These are phyloP conservation scores for Ctena decussata DNA, from an alignment of 2,888 invertebrate genomes.

Conservation along the genomic window DNA sequence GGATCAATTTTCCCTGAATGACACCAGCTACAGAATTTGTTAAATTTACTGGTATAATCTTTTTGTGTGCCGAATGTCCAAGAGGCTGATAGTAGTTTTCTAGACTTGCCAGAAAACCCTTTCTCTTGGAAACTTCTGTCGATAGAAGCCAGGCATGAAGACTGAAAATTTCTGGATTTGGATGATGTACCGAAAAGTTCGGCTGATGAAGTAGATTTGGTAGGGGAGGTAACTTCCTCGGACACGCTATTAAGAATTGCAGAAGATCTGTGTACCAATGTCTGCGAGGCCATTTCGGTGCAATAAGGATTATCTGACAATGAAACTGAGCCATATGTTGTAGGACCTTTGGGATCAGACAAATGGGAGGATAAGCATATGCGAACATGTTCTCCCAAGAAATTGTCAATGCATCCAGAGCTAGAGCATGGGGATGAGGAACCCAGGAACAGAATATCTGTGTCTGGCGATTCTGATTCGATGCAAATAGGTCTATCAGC, in stretches of 20 bases:
- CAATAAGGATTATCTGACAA: constrained; percentile 44
- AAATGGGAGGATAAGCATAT: constrained; percentile 56
- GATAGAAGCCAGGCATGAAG: too few relatives aligned
- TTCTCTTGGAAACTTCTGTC: too few relatives aligned
- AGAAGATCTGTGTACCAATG: constrained; percentile 46
- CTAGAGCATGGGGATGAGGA: constrained; percentile 28
- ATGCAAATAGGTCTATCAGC: constrained; percentile 50
- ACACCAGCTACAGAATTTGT: too few relatives aligned
- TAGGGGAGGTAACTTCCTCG: constrained; percentile 28
- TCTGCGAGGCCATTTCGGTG: constrained; percentile 44
- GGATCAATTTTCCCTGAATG: too few relatives aligned
- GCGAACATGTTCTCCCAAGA: constrained; percentile 45
- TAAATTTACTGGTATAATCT: too few relatives aligned
- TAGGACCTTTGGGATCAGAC: constrained; percentile 49
- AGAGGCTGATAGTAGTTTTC: too few relatives aligned
- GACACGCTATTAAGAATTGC: constrained; percentile 25
- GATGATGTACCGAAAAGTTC: constrained; percentile 35
- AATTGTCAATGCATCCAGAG: constrained; percentile 57
- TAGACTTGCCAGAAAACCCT: too few relatives aligned
- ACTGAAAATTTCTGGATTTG: too few relatives aligned
- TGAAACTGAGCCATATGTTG: constrained; percentile 6
- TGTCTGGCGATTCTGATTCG: constrained; percentile 23
- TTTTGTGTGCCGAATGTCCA: too few relatives aligned
- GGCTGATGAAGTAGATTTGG: constrained; percentile 44
- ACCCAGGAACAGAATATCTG: constrained; percentile 44